Evolutionary conservation across 2,888 invertebrate genomes (phyloP), one percentile per base, ranked within the genome.

Genomic region (Ariolimax columbianus): DNA sequence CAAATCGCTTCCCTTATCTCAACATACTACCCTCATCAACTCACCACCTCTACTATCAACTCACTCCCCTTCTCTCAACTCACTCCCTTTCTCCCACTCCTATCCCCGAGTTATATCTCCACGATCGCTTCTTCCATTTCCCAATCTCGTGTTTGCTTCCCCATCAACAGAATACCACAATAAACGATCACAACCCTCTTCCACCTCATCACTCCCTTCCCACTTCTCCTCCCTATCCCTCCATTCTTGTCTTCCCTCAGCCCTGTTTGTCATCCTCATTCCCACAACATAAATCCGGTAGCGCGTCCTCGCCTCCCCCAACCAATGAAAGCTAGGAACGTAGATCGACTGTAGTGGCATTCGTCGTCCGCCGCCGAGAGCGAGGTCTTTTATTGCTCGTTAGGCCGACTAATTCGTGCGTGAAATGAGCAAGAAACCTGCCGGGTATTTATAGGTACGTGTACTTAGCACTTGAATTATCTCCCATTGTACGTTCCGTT

Each of bases 361-460:
- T 40, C 47, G 33, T 43, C 17, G 33, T 80, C 33, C 23, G 68
- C 66, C 33, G 33, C 40, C 63, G 17, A 11, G n/a, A 30, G 19
- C 47, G 40, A 30, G 40, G 33, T 70, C 47, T 43, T 72, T 51
- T 82, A 55, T 33, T 55, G n/a, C 33, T 55, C 55, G 72, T 72
- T 72, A 82, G 72, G 70, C 72, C 55, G 38, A 73, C 1, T 47
- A 72, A 72, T 38, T 55, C 72, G 72, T 23, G 33, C 72, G 72
- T 82, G 72, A 82, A 82, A 72, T 82, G 55, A 72, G 55, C 55
- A 33, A 68, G 72, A 82, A 82, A 82, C 55, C 26, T 38, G 55
- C 72, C 23, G 26, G 36, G 68, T 63, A 68, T 66, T 80, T 80
- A 68, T 80, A 80, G 80, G 26, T 80, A 68, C 43, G 43, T 80